phyloP scores from a whole-genome alignment of 2,888 invertebrate genomes.

The Coecobrya sp. region DNA sequence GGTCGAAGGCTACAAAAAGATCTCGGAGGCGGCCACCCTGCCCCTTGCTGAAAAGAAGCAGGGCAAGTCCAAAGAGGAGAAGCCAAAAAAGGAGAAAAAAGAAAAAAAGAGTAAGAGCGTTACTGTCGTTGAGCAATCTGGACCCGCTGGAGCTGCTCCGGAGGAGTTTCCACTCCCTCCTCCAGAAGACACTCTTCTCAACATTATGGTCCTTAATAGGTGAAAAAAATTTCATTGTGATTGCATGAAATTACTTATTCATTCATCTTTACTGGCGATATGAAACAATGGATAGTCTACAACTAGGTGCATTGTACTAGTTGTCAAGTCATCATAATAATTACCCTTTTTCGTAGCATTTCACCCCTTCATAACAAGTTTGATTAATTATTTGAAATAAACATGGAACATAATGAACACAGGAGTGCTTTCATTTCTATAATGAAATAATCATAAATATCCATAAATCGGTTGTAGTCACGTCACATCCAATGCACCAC shows the following conservation, averaged over 20 bases:
- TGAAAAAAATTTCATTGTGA: constrained; percentile 72
- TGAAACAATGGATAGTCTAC: too few relatives aligned
- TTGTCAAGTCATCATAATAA: too few relatives aligned
- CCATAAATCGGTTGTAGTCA: too few relatives aligned
- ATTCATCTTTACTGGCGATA: not conserved
- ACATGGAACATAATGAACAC: too few relatives aligned
- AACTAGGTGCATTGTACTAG: too few relatives aligned
- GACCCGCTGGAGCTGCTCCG: constrained; percentile 83
- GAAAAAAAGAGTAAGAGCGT: constrained; percentile 87
- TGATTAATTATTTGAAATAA: too few relatives aligned
- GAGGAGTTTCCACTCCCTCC: constrained; percentile 87
- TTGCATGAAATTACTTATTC: not conserved
- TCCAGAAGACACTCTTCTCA: constrained; percentile 86
- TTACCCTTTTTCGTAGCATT: too few relatives aligned
- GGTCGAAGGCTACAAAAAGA: constrained; percentile 89
- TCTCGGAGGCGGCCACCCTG: constrained; percentile 86
- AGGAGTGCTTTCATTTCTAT: too few relatives aligned
- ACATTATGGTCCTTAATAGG: constrained; percentile 87
- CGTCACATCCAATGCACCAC: not conserved
- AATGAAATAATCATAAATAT: too few relatives aligned
- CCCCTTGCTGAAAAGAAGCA: constrained; percentile 86
- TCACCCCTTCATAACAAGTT: too few relatives aligned
- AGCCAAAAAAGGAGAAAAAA: constrained; percentile 85
- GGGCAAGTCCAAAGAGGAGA: constrained; percentile 85
- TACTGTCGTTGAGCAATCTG: constrained; percentile 85